A percentile compares a stretch with the other conserved stretches of the same genome.
Evolutionary conservation across 2,113 vertebrate species (phyloP).

Genomic region (Ameiurus melas): DNA sequence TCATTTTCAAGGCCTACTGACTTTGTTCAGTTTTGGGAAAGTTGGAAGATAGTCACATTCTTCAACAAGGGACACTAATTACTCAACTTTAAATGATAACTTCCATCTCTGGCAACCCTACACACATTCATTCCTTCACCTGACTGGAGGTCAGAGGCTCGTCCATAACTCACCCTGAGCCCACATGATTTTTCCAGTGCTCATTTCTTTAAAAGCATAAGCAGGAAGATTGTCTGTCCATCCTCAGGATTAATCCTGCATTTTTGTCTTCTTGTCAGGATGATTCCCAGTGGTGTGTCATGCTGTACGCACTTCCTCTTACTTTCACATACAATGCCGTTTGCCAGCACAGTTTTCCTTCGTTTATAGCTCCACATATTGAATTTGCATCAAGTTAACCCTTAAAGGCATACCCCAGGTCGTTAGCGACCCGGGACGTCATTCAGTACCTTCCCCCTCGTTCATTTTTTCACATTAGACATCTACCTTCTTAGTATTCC

Average conservation of each 20-base stretch:
- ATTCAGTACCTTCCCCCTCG: no score
- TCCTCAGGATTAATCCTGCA: constrained; percentile 17
- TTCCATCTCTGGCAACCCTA: constrained; percentile 10
- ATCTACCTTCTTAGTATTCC: no score
- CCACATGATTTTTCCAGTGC: background rate
- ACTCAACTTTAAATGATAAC: constrained; percentile 2
- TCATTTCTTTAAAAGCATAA: constrained; percentile 11
- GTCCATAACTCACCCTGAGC: background rate
- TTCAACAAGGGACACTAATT: background rate
- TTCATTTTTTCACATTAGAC: no score
- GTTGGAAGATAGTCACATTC: background rate
- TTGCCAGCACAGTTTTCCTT: background rate
- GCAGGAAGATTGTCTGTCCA: constrained; percentile 9
- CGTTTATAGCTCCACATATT: constrained; percentile 3
- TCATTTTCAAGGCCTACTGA: background rate
- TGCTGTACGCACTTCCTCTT: constrained; percentile 22
- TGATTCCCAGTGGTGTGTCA: background rate
- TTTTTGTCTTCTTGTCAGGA: constrained; percentile 29
- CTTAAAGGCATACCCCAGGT: no score
- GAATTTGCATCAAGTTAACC: constrained; percentile 1
- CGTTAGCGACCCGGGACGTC: no score
- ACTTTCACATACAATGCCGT: constrained; percentile 5
- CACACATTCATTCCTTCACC: background rate
- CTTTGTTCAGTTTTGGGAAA: background rate
- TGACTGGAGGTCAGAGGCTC: constrained; percentile 4